These are phyloP conservation scores for Drosophila setifemur DNA, from an alignment of 1,140 invertebrate genomes.

Conservation along the genomic window DNA sequence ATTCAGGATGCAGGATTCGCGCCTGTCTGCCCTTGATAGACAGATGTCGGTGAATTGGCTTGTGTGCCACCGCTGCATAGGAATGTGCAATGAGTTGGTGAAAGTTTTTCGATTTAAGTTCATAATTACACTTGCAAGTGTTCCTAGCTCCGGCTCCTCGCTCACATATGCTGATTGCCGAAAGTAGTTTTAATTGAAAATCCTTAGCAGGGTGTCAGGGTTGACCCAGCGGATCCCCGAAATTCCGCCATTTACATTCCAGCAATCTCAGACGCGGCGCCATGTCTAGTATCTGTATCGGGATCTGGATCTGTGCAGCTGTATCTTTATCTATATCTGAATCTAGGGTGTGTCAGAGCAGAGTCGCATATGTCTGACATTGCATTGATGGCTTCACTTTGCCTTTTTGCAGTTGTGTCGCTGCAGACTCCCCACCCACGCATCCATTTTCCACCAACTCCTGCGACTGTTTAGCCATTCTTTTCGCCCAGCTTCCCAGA, in stretches of 20 bases:
- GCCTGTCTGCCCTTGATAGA: conserved; percentile 42
- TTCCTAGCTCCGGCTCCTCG: conserved; percentile 10
- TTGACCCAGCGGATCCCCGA: conserved; percentile 42
- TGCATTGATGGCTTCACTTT: conserved; percentile 35
- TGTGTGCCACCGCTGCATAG: conserved; percentile 14
- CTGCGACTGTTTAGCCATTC: conserved; percentile 39
- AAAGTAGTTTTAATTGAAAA: conserved; percentile 79
- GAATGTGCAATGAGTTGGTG: conserved; percentile 71
- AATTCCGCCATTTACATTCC: conserved; percentile 56
- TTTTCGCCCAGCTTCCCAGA: conserved; percentile 9
- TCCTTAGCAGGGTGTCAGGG: conserved; percentile 47
- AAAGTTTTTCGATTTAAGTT: conserved; percentile 79
- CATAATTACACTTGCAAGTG: conserved; percentile 77
- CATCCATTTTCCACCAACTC: conserved; percentile 60
- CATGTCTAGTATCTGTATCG: conserved; percentile 19
- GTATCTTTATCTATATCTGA: neutral
- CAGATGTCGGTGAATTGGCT: conserved; percentile 38
- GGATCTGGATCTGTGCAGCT: neutral
- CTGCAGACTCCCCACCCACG: conserved; percentile 2
- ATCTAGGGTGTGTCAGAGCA: neutral
- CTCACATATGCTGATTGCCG: conserved; percentile 65
- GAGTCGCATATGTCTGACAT: conserved; percentile 17
- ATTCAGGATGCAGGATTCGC: conserved; percentile 10
- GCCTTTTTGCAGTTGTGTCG: conserved; percentile 20
- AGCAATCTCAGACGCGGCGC: conserved; percentile 39